Evolutionary conservation across 2,888 invertebrate genomes (phyloP).

Genomic region (Conops quadrifasciatus): DNA sequence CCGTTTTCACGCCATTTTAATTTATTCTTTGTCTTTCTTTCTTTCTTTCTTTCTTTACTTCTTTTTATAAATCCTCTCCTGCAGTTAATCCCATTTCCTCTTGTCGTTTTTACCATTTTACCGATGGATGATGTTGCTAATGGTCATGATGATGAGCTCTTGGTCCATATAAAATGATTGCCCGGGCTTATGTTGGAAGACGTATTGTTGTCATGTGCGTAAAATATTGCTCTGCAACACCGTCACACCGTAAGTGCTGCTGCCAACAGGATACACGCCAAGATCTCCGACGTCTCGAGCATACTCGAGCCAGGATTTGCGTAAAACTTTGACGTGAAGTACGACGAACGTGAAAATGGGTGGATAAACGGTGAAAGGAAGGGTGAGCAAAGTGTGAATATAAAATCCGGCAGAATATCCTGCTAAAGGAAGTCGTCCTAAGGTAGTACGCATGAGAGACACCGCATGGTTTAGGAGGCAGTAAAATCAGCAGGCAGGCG

Average conservation of each 20-base stretch:
- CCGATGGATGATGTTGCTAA: too few relatives aligned
- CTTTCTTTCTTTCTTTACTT: too few relatives aligned
- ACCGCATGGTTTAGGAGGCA: too few relatives aligned
- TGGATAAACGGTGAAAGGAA: background rate
- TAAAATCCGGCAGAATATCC: too few relatives aligned
- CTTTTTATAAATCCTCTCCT: too few relatives aligned
- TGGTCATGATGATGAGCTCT: slow-evolving; percentile 33
- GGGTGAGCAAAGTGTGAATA: background rate
- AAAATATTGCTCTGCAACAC: slow-evolving; percentile 22
- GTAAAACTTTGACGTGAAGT: background rate
- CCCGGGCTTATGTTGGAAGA: slow-evolving; percentile 23
- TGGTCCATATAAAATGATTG: slow-evolving; percentile 41
- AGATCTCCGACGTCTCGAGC: slow-evolving; percentile 3
- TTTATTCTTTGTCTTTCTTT: too few relatives aligned
- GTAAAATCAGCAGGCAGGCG: background rate
- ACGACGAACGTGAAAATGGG: background rate
- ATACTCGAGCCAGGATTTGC: background rate
- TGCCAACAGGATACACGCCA: too few relatives aligned
- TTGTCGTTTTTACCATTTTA: too few relatives aligned
- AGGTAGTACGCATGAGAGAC: background rate
- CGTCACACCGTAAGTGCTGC: background rate
- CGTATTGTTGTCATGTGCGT: slow-evolving; percentile 34
- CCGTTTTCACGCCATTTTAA: too few relatives aligned
- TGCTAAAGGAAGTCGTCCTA: background rate
- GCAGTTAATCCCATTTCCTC: too few relatives aligned